Conservation (phyloP, 2,888 invertebrate species). For the Chrysolina oricalcia region DNA sequence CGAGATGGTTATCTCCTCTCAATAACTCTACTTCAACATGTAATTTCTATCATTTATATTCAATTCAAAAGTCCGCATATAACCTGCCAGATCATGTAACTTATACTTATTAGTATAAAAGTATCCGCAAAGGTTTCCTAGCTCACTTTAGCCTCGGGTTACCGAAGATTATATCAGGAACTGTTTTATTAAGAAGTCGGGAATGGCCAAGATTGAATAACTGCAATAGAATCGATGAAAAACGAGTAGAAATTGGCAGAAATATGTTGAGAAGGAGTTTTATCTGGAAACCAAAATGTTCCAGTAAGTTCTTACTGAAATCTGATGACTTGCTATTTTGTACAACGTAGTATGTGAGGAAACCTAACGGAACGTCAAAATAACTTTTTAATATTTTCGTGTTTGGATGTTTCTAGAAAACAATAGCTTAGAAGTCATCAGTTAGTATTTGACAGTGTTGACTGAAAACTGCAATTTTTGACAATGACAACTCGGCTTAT, state of each 20-base stretch:
- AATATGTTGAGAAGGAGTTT: too few species aligned
- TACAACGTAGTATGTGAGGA: too few species aligned
- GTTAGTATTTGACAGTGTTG: too few species aligned
- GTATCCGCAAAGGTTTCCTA: slow-evolving; percentile 8
- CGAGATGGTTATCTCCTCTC: slow-evolving; percentile 14
- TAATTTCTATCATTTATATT: slow-evolving; percentile 19
- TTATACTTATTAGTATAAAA: slow-evolving; percentile 15
- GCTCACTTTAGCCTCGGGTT: slow-evolving; percentile 7
- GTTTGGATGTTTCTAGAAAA: too few species aligned
- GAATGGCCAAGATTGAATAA: slow-evolving; percentile 41
- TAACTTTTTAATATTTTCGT: too few species aligned
- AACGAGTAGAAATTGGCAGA: not conserved
- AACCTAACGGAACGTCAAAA: too few species aligned
- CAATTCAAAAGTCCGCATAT: not conserved
- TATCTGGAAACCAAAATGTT: too few species aligned
- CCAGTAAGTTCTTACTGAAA: too few species aligned
- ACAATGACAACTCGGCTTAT: too few species aligned
- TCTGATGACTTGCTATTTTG: too few species aligned
- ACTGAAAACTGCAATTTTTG: too few species aligned
- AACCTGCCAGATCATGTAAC: slow-evolving; percentile 20
- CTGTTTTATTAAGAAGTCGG: slow-evolving; percentile 39
- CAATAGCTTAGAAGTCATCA: too few species aligned
- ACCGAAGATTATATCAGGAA: slow-evolving; percentile 41
- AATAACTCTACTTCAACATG: slow-evolving; percentile 6
- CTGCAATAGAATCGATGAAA: not conserved